A percentile compares a stretch with the other conserved stretches of the same genome.
These are phyloP conservation scores for Tragelaphus buxtoni DNA, from an alignment of 2,113 vertebrate species.

Conservation along the genomic window DNA sequence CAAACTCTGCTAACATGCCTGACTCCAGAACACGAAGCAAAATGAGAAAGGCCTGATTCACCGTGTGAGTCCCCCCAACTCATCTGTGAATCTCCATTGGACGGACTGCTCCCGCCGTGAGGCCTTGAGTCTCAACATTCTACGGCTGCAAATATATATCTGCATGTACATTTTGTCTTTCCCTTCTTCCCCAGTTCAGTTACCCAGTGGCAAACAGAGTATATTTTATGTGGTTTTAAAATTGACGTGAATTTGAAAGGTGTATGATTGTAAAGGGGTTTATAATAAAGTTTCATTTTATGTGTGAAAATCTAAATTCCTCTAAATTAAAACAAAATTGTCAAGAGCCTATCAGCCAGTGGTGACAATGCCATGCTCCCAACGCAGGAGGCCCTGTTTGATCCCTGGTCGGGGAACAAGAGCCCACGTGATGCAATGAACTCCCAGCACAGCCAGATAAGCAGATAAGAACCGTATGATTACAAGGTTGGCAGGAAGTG, in stretches of 20 bases:
- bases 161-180: background rate
- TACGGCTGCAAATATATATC: background rate
- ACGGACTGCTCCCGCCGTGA: rapidly evolving
- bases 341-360: background rate
- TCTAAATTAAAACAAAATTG: background rate
- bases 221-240: background rate
- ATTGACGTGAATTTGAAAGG: background rate
- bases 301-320: background rate
- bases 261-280: background rate
- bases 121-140: no score
- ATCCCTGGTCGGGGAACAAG: background rate
- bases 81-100: background rate
- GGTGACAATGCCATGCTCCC: background rate
- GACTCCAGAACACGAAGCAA: background rate
- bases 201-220: background rate
- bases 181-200: background rate
- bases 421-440: background rate
- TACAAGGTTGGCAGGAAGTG: background rate
- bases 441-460: background rate
- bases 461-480: background rate
- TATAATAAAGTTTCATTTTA: background rate
- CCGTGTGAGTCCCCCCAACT: background rate
- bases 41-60: background rate
- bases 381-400: background rate
- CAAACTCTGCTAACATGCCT: background rate